Conservation (phyloP, 2,888 invertebrate species). For the Drosophila lacicola region DNA sequence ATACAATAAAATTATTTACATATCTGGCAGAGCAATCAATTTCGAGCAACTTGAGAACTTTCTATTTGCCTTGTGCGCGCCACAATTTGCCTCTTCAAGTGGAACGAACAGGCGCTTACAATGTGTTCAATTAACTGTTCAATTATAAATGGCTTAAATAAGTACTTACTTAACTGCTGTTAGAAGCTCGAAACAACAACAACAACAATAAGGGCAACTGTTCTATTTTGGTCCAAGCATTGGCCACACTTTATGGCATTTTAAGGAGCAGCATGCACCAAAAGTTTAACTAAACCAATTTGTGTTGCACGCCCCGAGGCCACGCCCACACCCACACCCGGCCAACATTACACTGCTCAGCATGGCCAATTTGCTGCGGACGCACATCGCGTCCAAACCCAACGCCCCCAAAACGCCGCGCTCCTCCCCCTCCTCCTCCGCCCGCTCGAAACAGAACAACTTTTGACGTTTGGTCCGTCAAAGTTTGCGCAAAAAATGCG, state of each 20-base stretch:
- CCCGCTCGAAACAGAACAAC: conserved; percentile 39
- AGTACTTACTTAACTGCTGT: conserved; percentile 34
- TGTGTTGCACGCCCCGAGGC: conserved; percentile 51
- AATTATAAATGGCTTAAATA: conserved; percentile 59
- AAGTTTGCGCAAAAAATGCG: conserved; percentile 67
- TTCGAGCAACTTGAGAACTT: neutral
- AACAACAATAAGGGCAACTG: conserved; percentile 31
- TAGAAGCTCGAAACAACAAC: conserved; percentile 28
- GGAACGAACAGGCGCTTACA: conserved; percentile 37
- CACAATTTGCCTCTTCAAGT: conserved; percentile 1
- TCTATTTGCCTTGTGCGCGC: neutral
- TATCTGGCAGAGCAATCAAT: neutral
- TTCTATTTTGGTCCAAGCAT: conserved; percentile 65
- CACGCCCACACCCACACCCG: neutral
- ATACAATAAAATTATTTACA: neutral
- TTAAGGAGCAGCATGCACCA: conserved; percentile 68
- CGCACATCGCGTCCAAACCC: conserved; percentile 39
- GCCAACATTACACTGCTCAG: conserved; percentile 44
- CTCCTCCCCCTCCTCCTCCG: conserved; percentile 5
- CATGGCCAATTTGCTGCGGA: conserved; percentile 70
- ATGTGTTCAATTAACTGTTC: conserved; percentile 68
- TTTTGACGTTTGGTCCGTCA: conserved; percentile 74
- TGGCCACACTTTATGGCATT: conserved; percentile 68
- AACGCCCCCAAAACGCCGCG: conserved; percentile 9
- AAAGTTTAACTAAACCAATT: conserved; percentile 69